A percentile compares a stretch with the other conserved stretches of the same genome.
Evolutionary conservation across 2,888 invertebrate genomes (phyloP).

Genomic region (Microctonus hyperodae): DNA sequence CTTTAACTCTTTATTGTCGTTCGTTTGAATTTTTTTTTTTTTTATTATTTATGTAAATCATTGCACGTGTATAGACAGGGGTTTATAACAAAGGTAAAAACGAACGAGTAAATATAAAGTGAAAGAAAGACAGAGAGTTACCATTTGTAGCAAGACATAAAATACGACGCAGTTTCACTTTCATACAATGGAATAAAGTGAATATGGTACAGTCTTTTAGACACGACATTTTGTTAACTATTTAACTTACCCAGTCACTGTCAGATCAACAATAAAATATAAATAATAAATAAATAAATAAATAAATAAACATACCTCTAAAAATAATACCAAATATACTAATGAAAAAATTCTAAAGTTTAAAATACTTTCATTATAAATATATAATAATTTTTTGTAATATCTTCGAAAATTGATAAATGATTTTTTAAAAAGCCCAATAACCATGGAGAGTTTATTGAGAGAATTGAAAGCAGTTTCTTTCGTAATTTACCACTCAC

Average conservation of each 20-base stretch:
- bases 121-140: not conserved
- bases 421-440: not conserved
- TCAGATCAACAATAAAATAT: conserved; percentile 9
- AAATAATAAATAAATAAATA: not conserved
- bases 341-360: no score
- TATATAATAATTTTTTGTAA: not conserved
- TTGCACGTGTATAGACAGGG: conserved; percentile 18
- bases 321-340: no score
- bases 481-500: not conserved
- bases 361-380: not conserved
- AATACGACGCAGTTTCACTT: conserved; percentile 26
- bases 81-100: not conserved
- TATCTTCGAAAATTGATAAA: not conserved
- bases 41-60: conserved; percentile 28
- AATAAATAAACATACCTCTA: not conserved
- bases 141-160: conserved; percentile 20
- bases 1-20: conserved; percentile 13
- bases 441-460: not conserved
- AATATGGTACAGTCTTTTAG: conserved; percentile 25
- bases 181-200: conserved; percentile 24
- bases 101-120: not conserved
- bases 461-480: conserved; percentile 17
- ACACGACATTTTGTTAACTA: conserved; percentile 25
- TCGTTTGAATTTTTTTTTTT: conserved; percentile 18
- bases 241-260: conserved; percentile 20